Conservation (phyloP, 2,888 invertebrate species). For the Lepidocyrtoides sp. region DNA sequence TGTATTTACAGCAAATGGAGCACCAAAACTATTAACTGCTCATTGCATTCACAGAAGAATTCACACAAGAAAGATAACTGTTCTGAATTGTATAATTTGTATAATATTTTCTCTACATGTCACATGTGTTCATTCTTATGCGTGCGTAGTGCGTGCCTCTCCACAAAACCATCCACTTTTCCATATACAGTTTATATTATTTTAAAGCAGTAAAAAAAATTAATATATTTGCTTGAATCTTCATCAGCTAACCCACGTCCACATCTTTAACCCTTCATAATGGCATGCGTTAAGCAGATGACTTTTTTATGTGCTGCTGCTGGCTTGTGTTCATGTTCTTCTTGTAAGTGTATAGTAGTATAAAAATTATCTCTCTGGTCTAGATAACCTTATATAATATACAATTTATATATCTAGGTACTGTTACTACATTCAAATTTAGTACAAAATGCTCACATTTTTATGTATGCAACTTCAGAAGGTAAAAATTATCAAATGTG, state of each 20-base stretch:
- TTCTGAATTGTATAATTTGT: not conserved
- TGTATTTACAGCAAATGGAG: not conserved
- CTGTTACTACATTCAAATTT: too few species aligned
- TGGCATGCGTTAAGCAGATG: not conserved
- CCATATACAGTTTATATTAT: not conserved
- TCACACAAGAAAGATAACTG: too few species aligned
- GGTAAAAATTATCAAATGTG: not conserved
- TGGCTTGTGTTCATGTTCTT: too few species aligned
- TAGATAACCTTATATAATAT: too few species aligned
- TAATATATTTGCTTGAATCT: not conserved
- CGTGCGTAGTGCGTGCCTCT: not conserved
- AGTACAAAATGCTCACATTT: not conserved
- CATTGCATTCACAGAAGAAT: not conserved
- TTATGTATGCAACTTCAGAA: not conserved
- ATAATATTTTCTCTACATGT: not conserved
- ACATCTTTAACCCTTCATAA: slow-evolving; percentile 16
- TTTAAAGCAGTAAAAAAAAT: not conserved
- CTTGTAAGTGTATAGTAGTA: too few species aligned
- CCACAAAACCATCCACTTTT: slow-evolving; percentile 10
- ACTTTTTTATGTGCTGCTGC: not conserved
- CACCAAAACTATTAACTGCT: slow-evolving; percentile 18
- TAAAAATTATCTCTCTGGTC: too few species aligned
- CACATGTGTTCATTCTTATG: slow-evolving; percentile 2
- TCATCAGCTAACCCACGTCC: slow-evolving; percentile 47
- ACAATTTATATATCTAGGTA: too few species aligned